Evolutionary conservation across 2,888 invertebrate species (phyloP), one percentile per base, ranked within the genome.

Genomic region (Galerucella nymphaeae): DNA sequence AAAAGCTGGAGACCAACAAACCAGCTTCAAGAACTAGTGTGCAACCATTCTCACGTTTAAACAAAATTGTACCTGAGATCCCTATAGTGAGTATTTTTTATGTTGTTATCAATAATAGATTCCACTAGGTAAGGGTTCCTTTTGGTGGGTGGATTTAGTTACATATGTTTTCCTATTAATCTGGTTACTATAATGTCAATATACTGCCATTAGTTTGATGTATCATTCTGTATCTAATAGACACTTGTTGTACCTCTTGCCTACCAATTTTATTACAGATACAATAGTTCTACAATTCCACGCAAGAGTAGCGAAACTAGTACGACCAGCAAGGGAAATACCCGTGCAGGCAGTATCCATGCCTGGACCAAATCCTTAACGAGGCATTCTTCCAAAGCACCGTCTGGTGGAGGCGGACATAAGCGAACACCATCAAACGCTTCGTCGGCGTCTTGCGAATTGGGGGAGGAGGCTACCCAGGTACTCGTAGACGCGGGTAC

Each of bases 381-480:
- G 86, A 88, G 80, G 57, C 77, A 80, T 70, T 76, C 81, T 20
- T 76, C 77, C 23, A 80, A 79, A 75, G 73, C 74, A 65, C 66
- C 79, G 18, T 53, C 41, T 16, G 61, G 61, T 42, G 30, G 65
- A 53, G 57, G 57, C 64, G 87, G 87, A 86, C 86, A 89, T 71
- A 88, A 86, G 71, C 78, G 81, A 66, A 79, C 80, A 66, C 71
- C 76, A 74, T 81, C 84, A 61, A 81, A 79, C 78, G 79, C 83
- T 57, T 85, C 84, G 61, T 83, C 84, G 72, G 82, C 83, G 65
- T 83, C 84, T 76, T 85, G 84, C 80, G 86, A 86, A 77, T 80
- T 85, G 87, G 90, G 87, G 89, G 90, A 83, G 90, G 90, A 84
- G 88, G 90, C 80, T 87, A 87, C 88, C 85, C 86, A 87, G 81